These are phyloP conservation scores for Cercopithecus neglectus DNA, from an alignment of 2,797 vertebrate genomes.

Conservation along the genomic window DNA sequence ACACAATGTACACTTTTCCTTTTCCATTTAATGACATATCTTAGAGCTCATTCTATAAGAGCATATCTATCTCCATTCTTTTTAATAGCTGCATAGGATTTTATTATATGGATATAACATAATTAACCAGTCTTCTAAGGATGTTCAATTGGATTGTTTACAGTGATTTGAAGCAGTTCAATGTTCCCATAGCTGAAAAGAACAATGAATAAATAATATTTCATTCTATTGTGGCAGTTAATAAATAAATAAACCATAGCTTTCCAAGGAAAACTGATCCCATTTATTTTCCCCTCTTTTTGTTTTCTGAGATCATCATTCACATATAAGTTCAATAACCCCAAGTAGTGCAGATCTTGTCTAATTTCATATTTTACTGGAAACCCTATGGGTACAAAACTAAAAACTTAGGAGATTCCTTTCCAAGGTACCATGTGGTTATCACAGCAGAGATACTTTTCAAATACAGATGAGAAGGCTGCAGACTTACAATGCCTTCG, in stretches of 20 bases:
- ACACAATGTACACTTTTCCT: not conserved
- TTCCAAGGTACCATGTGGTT: not conserved
- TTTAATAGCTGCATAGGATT: not conserved
- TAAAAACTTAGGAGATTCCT: not conserved
- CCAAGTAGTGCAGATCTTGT: not conserved
- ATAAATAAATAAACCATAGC: not conserved
- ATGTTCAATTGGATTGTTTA: not conserved
- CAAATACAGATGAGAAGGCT: not conserved
- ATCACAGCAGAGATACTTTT: not conserved
- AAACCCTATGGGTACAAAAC: not conserved
- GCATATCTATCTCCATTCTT: not conserved
- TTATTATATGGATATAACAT: not conserved
- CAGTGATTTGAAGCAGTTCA: not conserved
- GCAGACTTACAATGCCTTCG: not conserved
- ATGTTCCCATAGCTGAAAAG: slow-evolving; percentile 44
- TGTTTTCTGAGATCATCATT: not conserved
- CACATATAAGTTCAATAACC: not conserved
- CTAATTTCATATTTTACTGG: not conserved
- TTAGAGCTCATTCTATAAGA: not conserved
- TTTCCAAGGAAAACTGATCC: slow-evolving; percentile 23
- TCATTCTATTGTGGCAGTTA: not conserved
- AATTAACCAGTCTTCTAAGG: not conserved
- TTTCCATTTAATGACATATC: not conserved
- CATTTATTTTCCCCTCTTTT: not conserved
- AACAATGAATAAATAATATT: slow-evolving; percentile 16